Evolutionary conservation across 2,113 vertebrate species (phyloP).

Genomic region (Prochilodus magdalenae): DNA sequence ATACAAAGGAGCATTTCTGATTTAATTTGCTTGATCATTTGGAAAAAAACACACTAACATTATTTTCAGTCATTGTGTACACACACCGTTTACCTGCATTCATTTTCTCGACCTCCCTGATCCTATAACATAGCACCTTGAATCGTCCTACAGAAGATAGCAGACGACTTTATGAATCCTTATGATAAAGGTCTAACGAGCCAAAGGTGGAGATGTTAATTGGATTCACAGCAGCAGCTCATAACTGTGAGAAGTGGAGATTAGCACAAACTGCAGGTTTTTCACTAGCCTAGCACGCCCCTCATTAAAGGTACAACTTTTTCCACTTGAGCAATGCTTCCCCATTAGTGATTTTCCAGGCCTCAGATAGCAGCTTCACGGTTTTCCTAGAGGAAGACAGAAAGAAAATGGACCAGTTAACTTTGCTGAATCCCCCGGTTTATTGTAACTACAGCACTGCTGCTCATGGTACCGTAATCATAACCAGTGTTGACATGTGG

Average conservation of each 20-base stretch:
- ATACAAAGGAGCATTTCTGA: not conserved
- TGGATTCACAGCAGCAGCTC: not conserved
- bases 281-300: not conserved
- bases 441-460: too few species aligned
- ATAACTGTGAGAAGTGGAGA: not conserved
- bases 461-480: too few species aligned
- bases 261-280: not conserved
- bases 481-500: too few species aligned
- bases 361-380: constrained; percentile 70
- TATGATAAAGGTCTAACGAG: not conserved
- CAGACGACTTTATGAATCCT: not conserved
- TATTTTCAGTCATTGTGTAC: not conserved
- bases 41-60: not conserved
- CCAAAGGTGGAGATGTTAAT: constrained; percentile 11
- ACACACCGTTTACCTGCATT: not conserved
- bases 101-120: not conserved
- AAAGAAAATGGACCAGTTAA: not conserved
- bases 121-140: not conserved
- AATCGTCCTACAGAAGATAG: not conserved
- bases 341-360: constrained; percentile 73
- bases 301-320: constrained; percentile 62
- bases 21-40: constrained; percentile 16
- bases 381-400: constrained; percentile 65
- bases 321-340: constrained; percentile 71
- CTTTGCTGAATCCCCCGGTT: not conserved